Base-by-base conservation (phyloP, 2,888 invertebrate species). In the Dryobota labecula region DNA sequence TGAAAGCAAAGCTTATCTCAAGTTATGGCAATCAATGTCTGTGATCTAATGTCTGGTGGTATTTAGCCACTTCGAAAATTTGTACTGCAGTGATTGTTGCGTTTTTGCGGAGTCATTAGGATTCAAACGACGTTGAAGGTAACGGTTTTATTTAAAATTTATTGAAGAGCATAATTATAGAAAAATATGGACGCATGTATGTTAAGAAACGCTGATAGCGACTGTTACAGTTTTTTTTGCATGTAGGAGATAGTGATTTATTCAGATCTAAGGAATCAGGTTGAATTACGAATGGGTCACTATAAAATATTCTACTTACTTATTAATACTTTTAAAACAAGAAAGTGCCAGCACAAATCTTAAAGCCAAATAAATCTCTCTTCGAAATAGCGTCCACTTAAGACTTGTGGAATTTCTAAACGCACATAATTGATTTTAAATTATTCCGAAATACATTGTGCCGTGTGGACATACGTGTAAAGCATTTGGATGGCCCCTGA, bases 391-490 rank as follows among this genome's bases (percentile, higher is more conserved):
- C 71, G 54, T 69, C 71, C 76, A 82, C 82, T 78, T 77, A 85
- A 78, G 78, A 76, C 80, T 80, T 75, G 84, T 85, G 87, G 89
- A 88, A 90, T 90, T 89, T 87, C 84, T 86, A 87, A 85, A 85
- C 79, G 81, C 84, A 88, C 86, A 86, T 90, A 90, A 91, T 91
- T 90, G 90, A 90, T 90, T 90, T 88, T 89, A 90, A 90, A 90
- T 91, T 90, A 90, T 89, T 88, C 88, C 84, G 82, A 86, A 88
- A 88, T 85, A 89, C 85, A 89, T 84, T 89, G 89, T 87, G 82
- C 79, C 82, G 77, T 82, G 86, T 83, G 85, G 86, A 78, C 85
- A 87, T 87, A 89, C 89, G 89, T 90, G 90, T 81, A 85, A 88
- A 85, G 89, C 88, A 88, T 90, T 87, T 80, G 87, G 85, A 90